Evolutionary conservation across 2,797 vertebrate genomes (phyloP), one percentile per base, ranked within the genome.

Genomic region (Epinephelus awoara): DNA sequence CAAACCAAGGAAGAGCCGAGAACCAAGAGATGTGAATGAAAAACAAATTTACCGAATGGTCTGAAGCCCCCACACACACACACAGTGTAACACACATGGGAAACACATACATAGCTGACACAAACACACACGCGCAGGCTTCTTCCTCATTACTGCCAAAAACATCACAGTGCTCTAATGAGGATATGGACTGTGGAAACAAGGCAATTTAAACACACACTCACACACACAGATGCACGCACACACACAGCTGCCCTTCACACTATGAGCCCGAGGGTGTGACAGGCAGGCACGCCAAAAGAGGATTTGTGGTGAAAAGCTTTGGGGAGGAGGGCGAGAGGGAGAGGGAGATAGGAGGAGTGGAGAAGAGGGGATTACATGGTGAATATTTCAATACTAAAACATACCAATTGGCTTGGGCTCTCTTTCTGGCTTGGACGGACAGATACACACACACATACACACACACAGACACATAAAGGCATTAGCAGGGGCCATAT

Each of bases 271-370:
- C 92, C 84, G 80, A 84, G 94, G 94, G 95, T 94, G 89, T 91
- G 93, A 95, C 93, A 92, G 85, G 88, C 86, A 79, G 79, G 83
- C 73, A 85, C 72, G 88, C 88, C 91, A 94, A 90, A 94, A 93
- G 92, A 95, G 93, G 94, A 94, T 95, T 95, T 94, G 84, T 88
- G 86, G 88, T 76, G 84, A 89, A 93, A 94, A 89, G 91, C 92
- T 93, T 90, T 54, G 55, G 92, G 91, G 91, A 86, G 86, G 82
- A 88, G 88, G 91, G 86, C 25, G 76, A 88, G 80, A 85, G 83
- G 72, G 84, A 82, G 76, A 64, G 76, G 72, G 89, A 88, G 91
- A 93, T 87, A 94, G 91, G 84, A 88, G 79, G 84, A 91, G 91
- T 86, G 88, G 83, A 90, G 91, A 91, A 87, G 89, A 92, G 87